phyloP scores from a whole-genome alignment of 2,113 vertebrate species.

The Saimiri boliviensis region DNA sequence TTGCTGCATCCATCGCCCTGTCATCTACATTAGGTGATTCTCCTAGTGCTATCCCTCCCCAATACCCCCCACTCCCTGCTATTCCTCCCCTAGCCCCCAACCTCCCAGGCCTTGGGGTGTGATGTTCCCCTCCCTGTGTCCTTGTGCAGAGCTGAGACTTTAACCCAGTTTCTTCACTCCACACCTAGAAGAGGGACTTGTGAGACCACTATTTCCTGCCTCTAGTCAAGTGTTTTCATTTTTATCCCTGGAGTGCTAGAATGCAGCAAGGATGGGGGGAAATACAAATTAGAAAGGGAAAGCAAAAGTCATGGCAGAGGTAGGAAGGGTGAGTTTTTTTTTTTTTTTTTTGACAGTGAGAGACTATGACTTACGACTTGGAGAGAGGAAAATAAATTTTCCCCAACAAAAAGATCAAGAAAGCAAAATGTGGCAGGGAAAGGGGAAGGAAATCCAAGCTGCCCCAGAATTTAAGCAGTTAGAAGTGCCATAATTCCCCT shows the following conservation, averaged over 20 bases:
- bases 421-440: slow-evolving; percentile 54
- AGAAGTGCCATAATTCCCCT: slow-evolving; percentile 41
- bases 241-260: background rate
- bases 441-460: slow-evolving; percentile 59
- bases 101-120: too few relatives aligned
- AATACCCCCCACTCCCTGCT: too few relatives aligned
- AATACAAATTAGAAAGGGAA: background rate
- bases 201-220: background rate
- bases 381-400: background rate
- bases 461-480: background rate
- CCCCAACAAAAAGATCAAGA: slow-evolving; percentile 14
- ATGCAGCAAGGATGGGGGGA: background rate
- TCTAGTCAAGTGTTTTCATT: fast-evolving
- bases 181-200: background rate
- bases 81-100: too few relatives aligned
- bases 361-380: background rate
- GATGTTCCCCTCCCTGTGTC: too few relatives aligned
- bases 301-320: background rate
- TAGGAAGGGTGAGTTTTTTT: background rate
- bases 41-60: too few relatives aligned
- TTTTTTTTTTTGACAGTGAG: background rate
- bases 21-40: too few relatives aligned
- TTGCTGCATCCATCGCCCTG: too few relatives aligned
- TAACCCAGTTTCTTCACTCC: background rate
- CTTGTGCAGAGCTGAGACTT: background rate